Conservation (phyloP, 2,888 invertebrate genomes). For the Slavum lentiscoides region DNA sequence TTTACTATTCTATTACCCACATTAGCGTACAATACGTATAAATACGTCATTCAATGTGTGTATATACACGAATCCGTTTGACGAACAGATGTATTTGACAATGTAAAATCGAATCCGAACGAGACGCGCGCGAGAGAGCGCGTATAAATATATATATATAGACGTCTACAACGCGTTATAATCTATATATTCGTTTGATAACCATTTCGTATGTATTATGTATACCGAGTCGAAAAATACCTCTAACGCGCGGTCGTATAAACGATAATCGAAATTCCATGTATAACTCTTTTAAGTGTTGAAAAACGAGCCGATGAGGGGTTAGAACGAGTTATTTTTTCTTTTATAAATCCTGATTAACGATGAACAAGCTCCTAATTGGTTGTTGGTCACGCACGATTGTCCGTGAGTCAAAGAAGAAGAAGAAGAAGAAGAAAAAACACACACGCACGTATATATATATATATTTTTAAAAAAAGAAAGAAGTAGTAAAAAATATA, state of each 20-base stretch:
- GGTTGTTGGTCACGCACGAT: slow-evolving; percentile 49
- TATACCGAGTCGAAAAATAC: neutral
- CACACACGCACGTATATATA: neutral
- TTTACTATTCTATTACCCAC: no score
- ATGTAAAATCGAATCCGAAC: neutral
- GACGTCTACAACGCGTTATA: no score
- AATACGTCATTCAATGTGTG: no score
- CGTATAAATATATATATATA: no score
- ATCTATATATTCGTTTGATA: neutral
- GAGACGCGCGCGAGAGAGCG: no score
- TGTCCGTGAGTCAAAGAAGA: slow-evolving; percentile 6
- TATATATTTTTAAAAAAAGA: neutral
- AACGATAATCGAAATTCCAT: slow-evolving; percentile 48
- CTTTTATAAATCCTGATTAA: slow-evolving; percentile 51
- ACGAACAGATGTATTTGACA: no score
- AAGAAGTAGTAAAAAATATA: slow-evolving; percentile 17
- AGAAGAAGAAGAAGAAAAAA: slow-evolving; percentile 5
- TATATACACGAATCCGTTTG: no score
- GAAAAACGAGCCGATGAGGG: slow-evolving; percentile 1
- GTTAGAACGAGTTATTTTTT: slow-evolving; percentile 43
- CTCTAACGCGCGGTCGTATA: slow-evolving; percentile 12
- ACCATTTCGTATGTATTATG: neutral
- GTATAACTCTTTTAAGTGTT: slow-evolving; percentile 25
- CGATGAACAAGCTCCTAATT: slow-evolving; percentile 49
- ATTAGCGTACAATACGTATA: no score